A percentile compares a stretch with the other conserved stretches of the same genome.
phyloP scores from a whole-genome alignment of 1,140 invertebrate species.

The Ostrea edulis region DNA sequence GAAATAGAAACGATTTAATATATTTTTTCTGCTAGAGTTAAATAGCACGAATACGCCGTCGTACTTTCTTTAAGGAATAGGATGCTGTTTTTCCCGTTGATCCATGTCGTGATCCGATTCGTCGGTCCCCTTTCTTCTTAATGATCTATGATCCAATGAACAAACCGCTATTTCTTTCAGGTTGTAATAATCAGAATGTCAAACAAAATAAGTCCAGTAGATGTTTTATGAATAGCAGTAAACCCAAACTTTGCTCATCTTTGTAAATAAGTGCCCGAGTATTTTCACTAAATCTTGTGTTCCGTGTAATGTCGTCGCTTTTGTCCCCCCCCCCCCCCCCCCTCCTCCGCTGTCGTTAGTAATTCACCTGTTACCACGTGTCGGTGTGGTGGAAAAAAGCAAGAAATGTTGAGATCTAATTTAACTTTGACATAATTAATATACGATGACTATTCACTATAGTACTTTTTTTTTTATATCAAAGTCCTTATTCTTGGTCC shows the following conservation, averaged over 20 bases:
- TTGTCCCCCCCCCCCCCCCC: background rate
- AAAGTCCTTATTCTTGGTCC: too few species aligned
- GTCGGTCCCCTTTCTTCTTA: background rate
- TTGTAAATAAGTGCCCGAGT: background rate
- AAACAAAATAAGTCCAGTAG: background rate
- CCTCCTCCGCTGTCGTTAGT: background rate
- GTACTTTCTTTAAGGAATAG: too few species aligned
- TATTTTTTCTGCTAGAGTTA: too few species aligned
- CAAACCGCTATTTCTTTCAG: constrained; percentile 13
- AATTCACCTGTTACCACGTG: too few species aligned
- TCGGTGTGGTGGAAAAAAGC: too few species aligned
- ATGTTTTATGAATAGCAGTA: background rate
- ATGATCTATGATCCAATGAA: background rate
- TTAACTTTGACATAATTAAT: too few species aligned
- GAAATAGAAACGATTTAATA: too few species aligned
- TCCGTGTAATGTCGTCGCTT: background rate
- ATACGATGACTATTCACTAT: too few species aligned
- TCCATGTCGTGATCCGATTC: background rate
- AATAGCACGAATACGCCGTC: too few species aligned
- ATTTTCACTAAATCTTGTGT: background rate
- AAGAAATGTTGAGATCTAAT: too few species aligned
- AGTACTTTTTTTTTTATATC: too few species aligned
- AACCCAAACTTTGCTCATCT: background rate
- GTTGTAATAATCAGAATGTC: background rate
- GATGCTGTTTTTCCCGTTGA: background rate